Percentiles rank a stretch among this genome's conserved stretches.
phyloP scores from a whole-genome alignment of 2,113 vertebrate genomes.

The rat (Rattus norvegicus) region DNA sequence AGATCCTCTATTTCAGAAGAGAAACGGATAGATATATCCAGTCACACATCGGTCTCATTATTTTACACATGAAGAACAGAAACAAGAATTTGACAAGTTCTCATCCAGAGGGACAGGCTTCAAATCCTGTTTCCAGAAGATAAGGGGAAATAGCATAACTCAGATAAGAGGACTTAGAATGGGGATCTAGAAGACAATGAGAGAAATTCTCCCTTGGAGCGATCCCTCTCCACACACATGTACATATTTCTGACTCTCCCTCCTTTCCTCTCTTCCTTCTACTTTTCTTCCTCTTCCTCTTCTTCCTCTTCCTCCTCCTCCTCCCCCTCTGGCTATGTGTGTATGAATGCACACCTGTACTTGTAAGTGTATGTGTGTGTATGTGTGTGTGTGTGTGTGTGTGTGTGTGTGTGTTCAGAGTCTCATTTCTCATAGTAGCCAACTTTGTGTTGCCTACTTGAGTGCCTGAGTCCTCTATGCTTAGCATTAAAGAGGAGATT shows the following conservation, averaged over 20 bases:
- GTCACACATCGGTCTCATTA: neutral
- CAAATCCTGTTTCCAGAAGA: neutral
- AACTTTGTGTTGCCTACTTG: neutral
- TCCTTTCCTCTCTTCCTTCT: neutral
- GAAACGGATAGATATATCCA: neutral
- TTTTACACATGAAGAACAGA: neutral
- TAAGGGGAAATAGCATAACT: neutral
- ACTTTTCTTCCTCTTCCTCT: fast-evolving
- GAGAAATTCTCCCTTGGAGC: too few species aligned
- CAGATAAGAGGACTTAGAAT: neutral
- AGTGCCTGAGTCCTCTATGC: neutral
- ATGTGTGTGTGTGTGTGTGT: too few species aligned
- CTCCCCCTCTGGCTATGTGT: neutral
- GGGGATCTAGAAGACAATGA: neutral
- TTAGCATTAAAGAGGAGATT: neutral
- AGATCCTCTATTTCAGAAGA: neutral
- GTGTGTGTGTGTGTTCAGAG: neutral
- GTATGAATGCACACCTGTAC: neutral
- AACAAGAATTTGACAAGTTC: neutral
- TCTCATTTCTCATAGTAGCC: neutral
- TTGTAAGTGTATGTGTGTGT: too few species aligned
- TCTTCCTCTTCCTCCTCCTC: too few species aligned
- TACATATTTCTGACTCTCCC: too few species aligned
- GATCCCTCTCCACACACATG: neutral
- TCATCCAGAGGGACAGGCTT: neutral